Evolutionary conservation across 2,797 vertebrate species (phyloP), one percentile per base, ranked within the genome.

Genomic region (Galaxias olidus): DNA sequence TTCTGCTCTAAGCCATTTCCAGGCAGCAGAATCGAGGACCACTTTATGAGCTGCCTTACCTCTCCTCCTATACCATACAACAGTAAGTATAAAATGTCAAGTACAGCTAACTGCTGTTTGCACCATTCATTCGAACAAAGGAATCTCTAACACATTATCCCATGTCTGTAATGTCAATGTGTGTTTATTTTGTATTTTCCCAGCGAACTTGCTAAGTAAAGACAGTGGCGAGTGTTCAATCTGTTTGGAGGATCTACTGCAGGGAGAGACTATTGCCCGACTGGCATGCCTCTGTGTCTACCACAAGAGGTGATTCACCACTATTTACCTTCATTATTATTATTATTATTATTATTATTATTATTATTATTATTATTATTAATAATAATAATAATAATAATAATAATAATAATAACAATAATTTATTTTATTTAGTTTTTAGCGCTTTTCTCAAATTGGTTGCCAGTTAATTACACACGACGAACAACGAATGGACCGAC

Each of bases 281-380:
- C 89, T 93, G 76, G 90, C 92, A 61, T 93, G 92, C 69, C 91
- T 93, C 65, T 93, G 92, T 17, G 90, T 93, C 75, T 93, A 93
- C 77, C 92, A 93, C 68, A 93, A 93, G 81, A 91, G 90, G 92
- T 93, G 85, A 80, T 17, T 7, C 10, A 48, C 40, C 44, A 8
- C 7, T 15, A 0, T 30, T 70, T 46, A 63, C 30, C n/a, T n/a
- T n/a, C n/a, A n/a, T n/a, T n/a, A n/a, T n/a, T n/a, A n/a, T n/a
- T n/a, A n/a, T n/a, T n/a, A n/a, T n/a, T n/a, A n/a, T n/a, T n/a
- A n/a, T n/a, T n/a, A n/a, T n/a, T n/a, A n/a, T n/a, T n/a, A n/a
- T n/a, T n/a, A n/a, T n/a, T n/a, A n/a, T n/a, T n/a, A n/a, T n/a
- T n/a, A n/a, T n/a, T n/a, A n/a, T n/a, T n/a, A n/a, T n/a, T n/a